Base-by-base conservation (phyloP, 2,113 vertebrate species). In the Theristicus caerulescens region DNA sequence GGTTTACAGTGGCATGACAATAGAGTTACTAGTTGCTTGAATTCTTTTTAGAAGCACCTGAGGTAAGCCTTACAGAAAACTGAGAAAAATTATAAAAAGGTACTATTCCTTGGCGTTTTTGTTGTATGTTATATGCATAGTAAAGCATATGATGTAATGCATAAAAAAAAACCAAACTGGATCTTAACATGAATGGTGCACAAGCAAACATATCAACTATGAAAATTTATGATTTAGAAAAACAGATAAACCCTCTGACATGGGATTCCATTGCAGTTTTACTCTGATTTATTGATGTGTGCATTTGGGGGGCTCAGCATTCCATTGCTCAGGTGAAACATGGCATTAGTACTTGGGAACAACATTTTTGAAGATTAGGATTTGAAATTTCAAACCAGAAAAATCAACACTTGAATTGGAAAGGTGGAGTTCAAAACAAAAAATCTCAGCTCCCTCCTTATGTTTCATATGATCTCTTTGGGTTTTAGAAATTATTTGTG, bases 261-360 rank as follows among this genome's bases (percentile, higher is more conserved):
- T 72, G 16, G 34, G 31, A 51, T 88, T 74, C 16, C n/a, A 58
- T 2, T 78, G 14, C 40, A 78, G 16, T 51, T 85, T 36, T 64
- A 69, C 12, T 62, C 61, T 76, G 24, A 24, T 65, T 78, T 67
- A 62, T 57, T 64, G 29, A 57, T 40, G 8, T 46, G 15, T 65
- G 7, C 10, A 13, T 78, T 55, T 61, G 46, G 2, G 16, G 9
- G 9, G 11, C 36, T 92, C 18, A 52, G 22, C 7, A 38, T n/a
- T 84, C 25, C 13, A 27, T 14, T 24, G 3, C 7, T 92, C 26
- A 77, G 9, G 29, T 32, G 36, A 91, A 93, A 89, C 62, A 76
- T 0, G 1, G 9, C 20, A 47, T 40, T 79, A 42, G 19, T 61
- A 57, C 4, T 22, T 42, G 13, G 36, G 9, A 92, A 71, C 0